These are phyloP conservation scores for Iphiclides podalirius DNA, from an alignment of 2,888 invertebrate species.

Conservation along the genomic window DNA sequence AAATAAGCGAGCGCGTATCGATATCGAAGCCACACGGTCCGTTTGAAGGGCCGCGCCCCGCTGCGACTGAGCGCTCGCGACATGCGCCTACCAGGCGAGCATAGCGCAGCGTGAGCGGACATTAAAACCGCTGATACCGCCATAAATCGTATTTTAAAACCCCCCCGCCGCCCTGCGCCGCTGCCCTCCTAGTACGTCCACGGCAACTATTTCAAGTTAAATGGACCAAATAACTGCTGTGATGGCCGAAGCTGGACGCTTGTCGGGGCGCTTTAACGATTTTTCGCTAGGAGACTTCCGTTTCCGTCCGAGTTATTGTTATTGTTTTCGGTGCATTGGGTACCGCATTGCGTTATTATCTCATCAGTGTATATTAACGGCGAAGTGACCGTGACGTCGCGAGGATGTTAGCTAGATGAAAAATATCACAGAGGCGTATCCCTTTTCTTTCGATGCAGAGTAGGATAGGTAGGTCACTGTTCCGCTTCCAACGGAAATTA, in stretches of 20 bases:
- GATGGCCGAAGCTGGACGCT: constrained; percentile 54
- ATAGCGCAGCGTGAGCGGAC: constrained; percentile 49
- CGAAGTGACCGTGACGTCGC: not conserved
- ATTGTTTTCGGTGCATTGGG: constrained; percentile 41
- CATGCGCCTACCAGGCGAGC: constrained; percentile 51
- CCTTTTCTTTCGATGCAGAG: too few species aligned
- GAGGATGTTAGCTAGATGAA: too few species aligned
- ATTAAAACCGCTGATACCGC: constrained; percentile 45
- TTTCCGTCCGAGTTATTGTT: constrained; percentile 64
- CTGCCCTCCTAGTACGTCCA: constrained; percentile 33
- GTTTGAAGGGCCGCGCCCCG: constrained; percentile 45
- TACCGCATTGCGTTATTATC: constrained; percentile 33
- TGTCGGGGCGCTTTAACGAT: constrained; percentile 59
- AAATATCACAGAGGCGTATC: too few species aligned
- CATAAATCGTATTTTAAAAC: constrained; percentile 61
- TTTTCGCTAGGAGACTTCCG: constrained; percentile 63
- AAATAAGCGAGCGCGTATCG: constrained; percentile 3
- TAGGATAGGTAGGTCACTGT: too few species aligned
- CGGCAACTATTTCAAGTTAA: constrained; percentile 71
- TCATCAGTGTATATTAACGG: constrained; percentile 27
- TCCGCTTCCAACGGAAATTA: too few species aligned
- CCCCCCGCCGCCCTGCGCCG: constrained; percentile 33
- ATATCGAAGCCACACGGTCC: constrained; percentile 38
- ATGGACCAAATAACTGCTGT: constrained; percentile 70
- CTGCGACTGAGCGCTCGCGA: constrained; percentile 43